Evolutionary conservation across 35 echinoderm and acorn worm genomes (phyloP).

Genomic region (Hemicentrotus pulcherrimus): DNA sequence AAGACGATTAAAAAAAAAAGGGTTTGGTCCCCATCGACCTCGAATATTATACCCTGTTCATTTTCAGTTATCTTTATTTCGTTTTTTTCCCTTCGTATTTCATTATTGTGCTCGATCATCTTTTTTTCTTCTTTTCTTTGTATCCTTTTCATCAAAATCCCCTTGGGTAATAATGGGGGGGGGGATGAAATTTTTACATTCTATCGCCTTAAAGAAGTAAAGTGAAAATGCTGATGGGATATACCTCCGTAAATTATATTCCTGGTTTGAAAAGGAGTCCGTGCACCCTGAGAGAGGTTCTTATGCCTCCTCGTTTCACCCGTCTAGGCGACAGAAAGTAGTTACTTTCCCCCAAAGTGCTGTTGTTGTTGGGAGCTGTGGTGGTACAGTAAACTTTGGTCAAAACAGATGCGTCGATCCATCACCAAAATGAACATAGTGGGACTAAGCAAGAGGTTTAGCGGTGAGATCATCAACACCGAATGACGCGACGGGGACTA

Average conservation of each 20-base stretch:
- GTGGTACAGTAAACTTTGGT: slow-evolving; percentile 2
- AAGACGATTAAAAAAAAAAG: too few species aligned
- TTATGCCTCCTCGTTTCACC: neutral
- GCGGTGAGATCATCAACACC: neutral
- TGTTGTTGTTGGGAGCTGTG: neutral
- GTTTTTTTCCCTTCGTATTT: too few species aligned
- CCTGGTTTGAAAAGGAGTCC: neutral
- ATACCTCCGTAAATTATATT: neutral
- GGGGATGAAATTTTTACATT: neutral
- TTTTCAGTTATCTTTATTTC: too few species aligned
- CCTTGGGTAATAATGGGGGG: too few species aligned
- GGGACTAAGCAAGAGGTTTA: neutral
- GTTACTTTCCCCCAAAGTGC: neutral
- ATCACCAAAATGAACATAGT: slow-evolving; percentile 4
- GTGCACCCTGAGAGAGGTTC: neutral
- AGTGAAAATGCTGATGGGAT: neutral
- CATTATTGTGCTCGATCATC: too few species aligned
- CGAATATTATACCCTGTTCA: too few species aligned
- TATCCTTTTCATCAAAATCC: too few species aligned
- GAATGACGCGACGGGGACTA: neutral
- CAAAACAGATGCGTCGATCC: neutral
- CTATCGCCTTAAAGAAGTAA: neutral
- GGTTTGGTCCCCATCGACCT: too few species aligned
- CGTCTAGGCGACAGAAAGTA: slow-evolving; percentile 8
- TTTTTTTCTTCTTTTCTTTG: too few species aligned